Percentiles rank a stretch among this genome's conserved stretches.
These are phyloP conservation scores for Dicrurus megarhynchus DNA, from an alignment of 2,113 vertebrate species.

Conservation along the genomic window DNA sequence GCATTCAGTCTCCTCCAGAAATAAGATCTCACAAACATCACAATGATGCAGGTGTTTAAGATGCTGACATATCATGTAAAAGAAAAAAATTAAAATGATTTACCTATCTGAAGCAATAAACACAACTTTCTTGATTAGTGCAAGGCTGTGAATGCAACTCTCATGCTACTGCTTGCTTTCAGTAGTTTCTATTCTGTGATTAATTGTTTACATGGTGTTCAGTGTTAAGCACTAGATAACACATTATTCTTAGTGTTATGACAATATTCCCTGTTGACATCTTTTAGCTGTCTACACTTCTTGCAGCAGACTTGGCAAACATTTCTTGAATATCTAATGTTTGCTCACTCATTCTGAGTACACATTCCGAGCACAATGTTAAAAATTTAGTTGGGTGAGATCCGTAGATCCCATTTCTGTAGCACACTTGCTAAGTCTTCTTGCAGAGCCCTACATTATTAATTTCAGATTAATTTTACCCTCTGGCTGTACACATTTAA, in stretches of 20 bases:
- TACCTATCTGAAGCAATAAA: neutral
- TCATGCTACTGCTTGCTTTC: neutral
- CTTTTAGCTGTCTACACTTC: conserved; percentile 54
- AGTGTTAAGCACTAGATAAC: conserved; percentile 45
- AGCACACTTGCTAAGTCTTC: neutral
- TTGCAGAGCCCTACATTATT: conserved; percentile 26
- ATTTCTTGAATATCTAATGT: conserved; percentile 52
- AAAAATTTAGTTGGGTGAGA: conserved; percentile 32
- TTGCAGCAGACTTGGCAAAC: conserved; percentile 46
- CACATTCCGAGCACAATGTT: neutral
- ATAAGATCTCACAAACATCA: neutral
- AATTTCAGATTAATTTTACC: conserved; percentile 55
- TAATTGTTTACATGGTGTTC: conserved; percentile 56
- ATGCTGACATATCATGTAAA: neutral
- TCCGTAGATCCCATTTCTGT: neutral
- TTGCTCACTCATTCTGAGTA: conserved; percentile 19
- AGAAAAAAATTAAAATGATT: neutral
- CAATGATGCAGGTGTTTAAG: neutral
- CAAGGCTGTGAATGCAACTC: neutral
- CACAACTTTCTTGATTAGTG: neutral
- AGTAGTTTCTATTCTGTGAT: conserved; percentile 18
- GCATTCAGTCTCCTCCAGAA: neutral
- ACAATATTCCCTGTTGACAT: conserved; percentile 59
- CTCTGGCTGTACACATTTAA: conserved; percentile 16
- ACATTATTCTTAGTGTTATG: conserved; percentile 58